Conservation (phyloP, 2,888 invertebrate species). For the Yponomeuta cagnagella region DNA sequence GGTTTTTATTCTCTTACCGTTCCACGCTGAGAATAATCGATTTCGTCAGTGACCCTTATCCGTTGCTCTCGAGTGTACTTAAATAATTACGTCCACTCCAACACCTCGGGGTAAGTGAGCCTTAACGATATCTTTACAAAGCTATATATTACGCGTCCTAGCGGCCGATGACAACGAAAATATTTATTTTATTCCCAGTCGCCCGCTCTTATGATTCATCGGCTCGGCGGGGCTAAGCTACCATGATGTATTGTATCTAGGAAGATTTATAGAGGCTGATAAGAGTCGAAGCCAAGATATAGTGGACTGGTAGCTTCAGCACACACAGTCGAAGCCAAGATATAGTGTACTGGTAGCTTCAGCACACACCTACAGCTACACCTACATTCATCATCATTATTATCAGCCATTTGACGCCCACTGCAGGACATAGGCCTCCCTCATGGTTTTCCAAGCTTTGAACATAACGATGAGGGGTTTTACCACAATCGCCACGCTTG, state of each 20-base stretch:
- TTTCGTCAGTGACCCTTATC: too few relatives aligned
- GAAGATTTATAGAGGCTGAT: not conserved
- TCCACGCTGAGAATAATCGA: too few relatives aligned
- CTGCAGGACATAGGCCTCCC: too few relatives aligned
- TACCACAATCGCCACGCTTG: too few relatives aligned
- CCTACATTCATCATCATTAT: too few relatives aligned
- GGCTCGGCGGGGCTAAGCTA: not conserved
- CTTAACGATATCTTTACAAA: not conserved
- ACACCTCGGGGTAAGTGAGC: not conserved
- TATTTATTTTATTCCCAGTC: not conserved
- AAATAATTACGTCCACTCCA: not conserved
- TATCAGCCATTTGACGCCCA: too few relatives aligned
- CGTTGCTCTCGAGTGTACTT: not conserved
- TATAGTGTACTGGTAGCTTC: not conserved
- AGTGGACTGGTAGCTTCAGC: too few relatives aligned
- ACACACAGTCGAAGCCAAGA: not conserved
- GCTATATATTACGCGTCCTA: not conserved
- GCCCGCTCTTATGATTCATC: not conserved
- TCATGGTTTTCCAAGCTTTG: too few relatives aligned
- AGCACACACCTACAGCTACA: too few relatives aligned
- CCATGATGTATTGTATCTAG: not conserved
- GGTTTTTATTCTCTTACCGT: too few relatives aligned
- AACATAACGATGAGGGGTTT: too few relatives aligned
- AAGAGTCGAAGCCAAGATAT: not conserved
- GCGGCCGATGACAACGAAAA: not conserved